Evolutionary conservation across 2,888 invertebrate genomes (phyloP).

Genomic region (Desoria tigrina): DNA sequence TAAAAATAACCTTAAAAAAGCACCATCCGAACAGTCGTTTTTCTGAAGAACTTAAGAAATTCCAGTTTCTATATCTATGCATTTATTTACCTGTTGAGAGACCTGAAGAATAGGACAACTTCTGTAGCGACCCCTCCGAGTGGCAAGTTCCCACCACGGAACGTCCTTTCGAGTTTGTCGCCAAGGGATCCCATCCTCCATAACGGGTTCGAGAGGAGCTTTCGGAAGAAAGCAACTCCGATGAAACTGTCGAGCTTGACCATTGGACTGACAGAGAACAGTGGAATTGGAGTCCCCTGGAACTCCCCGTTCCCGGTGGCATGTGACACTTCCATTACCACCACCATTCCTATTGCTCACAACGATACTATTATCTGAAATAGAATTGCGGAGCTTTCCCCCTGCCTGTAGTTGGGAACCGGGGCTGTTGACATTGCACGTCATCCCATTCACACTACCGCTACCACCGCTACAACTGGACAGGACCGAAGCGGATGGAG

Average conservation of each 20-base stretch:
- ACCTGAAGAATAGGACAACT: constrained; percentile 80
- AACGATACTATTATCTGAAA: constrained; percentile 52
- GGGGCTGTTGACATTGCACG: constrained; percentile 4
- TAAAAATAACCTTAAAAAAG: too few relatives aligned
- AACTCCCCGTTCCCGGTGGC: constrained; percentile 9
- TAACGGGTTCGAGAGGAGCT: constrained; percentile 52
- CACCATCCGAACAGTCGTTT: too few relatives aligned
- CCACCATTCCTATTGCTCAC: constrained; percentile 15
- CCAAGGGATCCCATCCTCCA: constrained; percentile 56
- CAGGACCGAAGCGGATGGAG: background rate
- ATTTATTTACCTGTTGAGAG: constrained; percentile 47
- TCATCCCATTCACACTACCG: background rate
- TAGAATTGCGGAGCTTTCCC: constrained; percentile 45
- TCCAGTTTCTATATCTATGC: too few relatives aligned
- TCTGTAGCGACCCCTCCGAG: constrained; percentile 71
- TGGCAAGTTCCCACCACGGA: constrained; percentile 87
- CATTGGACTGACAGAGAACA: constrained; percentile 18
- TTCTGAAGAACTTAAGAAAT: too few relatives aligned
- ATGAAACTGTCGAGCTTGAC: constrained; percentile 44
- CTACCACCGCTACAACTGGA: background rate
- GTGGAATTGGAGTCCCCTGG: background rate
- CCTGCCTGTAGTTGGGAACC: background rate
- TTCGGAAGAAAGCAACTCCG: constrained; percentile 52
- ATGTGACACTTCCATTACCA: constrained; percentile 5
- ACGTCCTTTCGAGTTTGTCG: constrained; percentile 66